phyloP scores from a whole-genome alignment of 1,140 invertebrate species.

The Phocides pigmalion region DNA sequence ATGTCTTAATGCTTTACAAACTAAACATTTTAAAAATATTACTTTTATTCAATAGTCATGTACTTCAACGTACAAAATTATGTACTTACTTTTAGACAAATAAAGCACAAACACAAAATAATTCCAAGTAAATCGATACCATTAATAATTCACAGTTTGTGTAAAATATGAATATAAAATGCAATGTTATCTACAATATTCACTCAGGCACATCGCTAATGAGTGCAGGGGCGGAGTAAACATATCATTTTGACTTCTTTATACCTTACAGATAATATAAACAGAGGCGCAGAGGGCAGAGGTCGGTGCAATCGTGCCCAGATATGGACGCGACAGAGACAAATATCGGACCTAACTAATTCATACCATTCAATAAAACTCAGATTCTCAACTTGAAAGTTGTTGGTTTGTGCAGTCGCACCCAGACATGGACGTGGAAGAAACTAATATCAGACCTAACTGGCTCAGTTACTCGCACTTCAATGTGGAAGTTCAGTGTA shows the following conservation, averaged over 20 bases:
- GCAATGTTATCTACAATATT: slow-evolving; percentile 51
- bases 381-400: slow-evolving; percentile 1
- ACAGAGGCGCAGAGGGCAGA: slow-evolving; percentile 61
- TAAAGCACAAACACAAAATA: slow-evolving; percentile 7
- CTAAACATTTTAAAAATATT: too few relatives aligned
- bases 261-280: slow-evolving; percentile 67
- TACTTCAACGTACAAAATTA: background rate
- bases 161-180: slow-evolving; percentile 18
- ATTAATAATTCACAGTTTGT: slow-evolving; percentile 17
- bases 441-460: too few relatives aligned
- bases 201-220: slow-evolving; percentile 43
- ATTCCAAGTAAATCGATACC: background rate
- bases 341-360: slow-evolving; percentile 66
- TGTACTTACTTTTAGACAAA: background rate
- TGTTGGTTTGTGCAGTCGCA: too few relatives aligned
- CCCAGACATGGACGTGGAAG: too few relatives aligned
- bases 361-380: slow-evolving; percentile 47
- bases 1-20: too few relatives aligned
- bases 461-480: too few relatives aligned
- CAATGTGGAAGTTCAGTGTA: slow-evolving; percentile 78
- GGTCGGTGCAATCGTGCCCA: slow-evolving; percentile 75
- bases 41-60: too few relatives aligned
- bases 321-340: slow-evolving; percentile 67
- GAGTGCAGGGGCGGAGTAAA: slow-evolving; percentile 55
- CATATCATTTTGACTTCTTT: slow-evolving; percentile 69